Conservation (phyloP, 2,113 vertebrate species). For the Gopherus evgoodei region DNA sequence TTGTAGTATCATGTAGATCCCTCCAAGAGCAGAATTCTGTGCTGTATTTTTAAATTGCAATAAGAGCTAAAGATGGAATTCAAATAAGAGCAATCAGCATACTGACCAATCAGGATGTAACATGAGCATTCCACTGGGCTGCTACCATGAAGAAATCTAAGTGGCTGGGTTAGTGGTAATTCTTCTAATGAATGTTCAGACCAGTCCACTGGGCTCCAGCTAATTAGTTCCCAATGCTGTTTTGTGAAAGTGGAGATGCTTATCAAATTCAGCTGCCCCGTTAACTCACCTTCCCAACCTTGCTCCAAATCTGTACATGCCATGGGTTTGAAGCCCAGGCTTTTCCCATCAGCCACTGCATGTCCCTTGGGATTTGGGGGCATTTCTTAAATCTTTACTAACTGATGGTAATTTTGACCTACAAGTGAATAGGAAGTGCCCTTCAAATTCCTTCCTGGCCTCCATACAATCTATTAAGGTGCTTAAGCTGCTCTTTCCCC, state of each 20-base stretch:
- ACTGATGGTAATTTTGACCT: constrained; percentile 69
- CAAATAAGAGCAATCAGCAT: constrained; percentile 5
- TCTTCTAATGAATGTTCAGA: background rate
- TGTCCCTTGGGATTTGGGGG: constrained; percentile 34
- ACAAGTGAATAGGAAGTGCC: constrained; percentile 56
- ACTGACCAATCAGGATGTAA: background rate
- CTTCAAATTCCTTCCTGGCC: constrained; percentile 46
- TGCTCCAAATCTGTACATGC: background rate
- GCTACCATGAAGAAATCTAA: background rate
- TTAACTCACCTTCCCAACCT: background rate
- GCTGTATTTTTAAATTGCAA: background rate
- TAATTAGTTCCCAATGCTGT: constrained; percentile 15
- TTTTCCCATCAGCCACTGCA: constrained; percentile 8
- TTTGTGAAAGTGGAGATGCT: constrained; percentile 38
- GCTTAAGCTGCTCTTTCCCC: constrained; percentile 52
- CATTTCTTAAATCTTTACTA: constrained; percentile 57
- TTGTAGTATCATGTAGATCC: background rate
- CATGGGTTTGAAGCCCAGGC: constrained; percentile 11
- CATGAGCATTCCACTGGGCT: background rate
- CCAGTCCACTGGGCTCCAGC: background rate
- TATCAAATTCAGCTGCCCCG: background rate
- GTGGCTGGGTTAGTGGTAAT: background rate
- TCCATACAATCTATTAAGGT: constrained; percentile 48
- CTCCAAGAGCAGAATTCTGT: background rate
- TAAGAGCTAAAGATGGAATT: background rate